Percentiles rank a stretch among this genome's conserved stretches.
These are phyloP conservation scores for Callaeas wilsoni DNA, from an alignment of 2,113 vertebrate genomes.

Conservation along the genomic window DNA sequence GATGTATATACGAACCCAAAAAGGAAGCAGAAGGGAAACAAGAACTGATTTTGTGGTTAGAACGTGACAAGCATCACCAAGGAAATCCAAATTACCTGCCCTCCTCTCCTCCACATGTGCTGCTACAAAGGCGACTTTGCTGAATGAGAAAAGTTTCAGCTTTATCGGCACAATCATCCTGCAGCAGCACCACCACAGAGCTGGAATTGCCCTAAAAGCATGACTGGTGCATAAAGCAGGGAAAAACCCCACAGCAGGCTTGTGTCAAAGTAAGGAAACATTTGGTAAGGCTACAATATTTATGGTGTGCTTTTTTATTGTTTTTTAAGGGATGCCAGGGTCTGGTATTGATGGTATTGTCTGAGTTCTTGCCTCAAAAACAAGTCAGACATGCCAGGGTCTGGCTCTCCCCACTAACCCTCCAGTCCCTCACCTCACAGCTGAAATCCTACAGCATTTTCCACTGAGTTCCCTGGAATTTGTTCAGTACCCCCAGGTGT, in stretches of 20 bases:
- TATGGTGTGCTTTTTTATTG: accelerated
- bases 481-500: not conserved
- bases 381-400: not conserved
- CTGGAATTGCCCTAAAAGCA: not conserved
- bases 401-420: not conserved
- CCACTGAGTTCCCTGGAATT: not conserved
- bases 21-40: not conserved
- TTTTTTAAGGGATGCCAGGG: not conserved
- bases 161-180: not conserved
- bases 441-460: not conserved
- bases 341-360: not conserved
- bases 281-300: not conserved
- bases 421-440: not conserved
- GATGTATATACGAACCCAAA: not conserved
- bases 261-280: not conserved
- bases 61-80: not conserved
- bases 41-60: not conserved
- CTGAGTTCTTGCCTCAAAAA: not conserved
- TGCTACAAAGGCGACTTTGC: not conserved
- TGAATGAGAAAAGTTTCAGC: not conserved
- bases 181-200: not conserved
- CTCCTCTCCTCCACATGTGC: not conserved
- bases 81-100: not conserved
- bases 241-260: accelerated
- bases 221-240: not conserved